Evolutionary conservation across 1,140 invertebrate species (phyloP), one percentile per base, ranked within the genome.

Genomic region (Caenorhabditis inopinata): DNA sequence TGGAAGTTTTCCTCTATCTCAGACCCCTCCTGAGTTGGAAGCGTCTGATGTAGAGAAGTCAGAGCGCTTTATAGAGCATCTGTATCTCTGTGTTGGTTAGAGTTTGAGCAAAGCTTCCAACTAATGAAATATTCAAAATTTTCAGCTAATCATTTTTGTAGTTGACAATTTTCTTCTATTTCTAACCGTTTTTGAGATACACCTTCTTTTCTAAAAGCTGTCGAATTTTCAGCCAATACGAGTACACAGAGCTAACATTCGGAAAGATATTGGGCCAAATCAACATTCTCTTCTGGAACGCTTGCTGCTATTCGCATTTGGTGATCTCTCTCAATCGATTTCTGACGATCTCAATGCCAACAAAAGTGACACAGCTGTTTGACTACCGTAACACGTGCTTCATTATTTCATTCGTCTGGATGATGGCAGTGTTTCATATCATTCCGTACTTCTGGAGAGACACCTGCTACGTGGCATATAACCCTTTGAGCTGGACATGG

Each of bases 261-360:
- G 76, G 76, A 21, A 77, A 58, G 45, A 35, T 21, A 11, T 35
- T 77, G 0, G 76, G 76, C n/a, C 76, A 77, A 48, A 38, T 58
- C 48, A 77, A 58, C 23, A 58, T 77, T 32, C 49, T 77, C 14
- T 77, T 77, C 42, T 77, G 76, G 76, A 51, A 77, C 42, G 76
- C 51, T 0, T 77, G 76, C 27, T 49, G 48, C 32, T 77, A 77
- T 45, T 77, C 76, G 3, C 76, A 77, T 18, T n/a, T 77, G 6
- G 76, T 51, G 0, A 46, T 77, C 42, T 77, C 76, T 1, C 11
- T 42, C 0, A 77, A 77, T 58, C 76, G 76, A 9, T 51, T 77
- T 23, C n/a, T 77, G 1, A 58, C 76, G 3, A 77, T 77, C 4
- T 77, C 23, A n/a, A 35, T 77, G 32, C 76, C 27, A 38, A 16